phyloP scores from a whole-genome alignment of 2,797 vertebrate genomes.

The Salarias fasciatus region DNA sequence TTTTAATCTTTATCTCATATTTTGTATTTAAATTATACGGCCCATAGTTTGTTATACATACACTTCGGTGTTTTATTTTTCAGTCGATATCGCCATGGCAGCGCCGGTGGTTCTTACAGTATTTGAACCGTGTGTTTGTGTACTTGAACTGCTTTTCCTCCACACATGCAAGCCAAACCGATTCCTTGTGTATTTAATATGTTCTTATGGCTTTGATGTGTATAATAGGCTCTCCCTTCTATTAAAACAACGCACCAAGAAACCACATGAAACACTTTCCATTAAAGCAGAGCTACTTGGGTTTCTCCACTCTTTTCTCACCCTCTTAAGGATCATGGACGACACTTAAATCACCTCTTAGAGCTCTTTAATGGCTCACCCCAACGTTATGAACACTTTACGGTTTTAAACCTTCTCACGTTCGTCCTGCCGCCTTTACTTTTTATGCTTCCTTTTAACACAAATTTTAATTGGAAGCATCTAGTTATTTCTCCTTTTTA shows the following conservation, averaged over 20 bases:
- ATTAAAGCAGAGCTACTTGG: slow-evolving; percentile 45
- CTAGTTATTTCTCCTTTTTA: slow-evolving; percentile 11
- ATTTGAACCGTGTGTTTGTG: background rate
- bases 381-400: slow-evolving; percentile 27
- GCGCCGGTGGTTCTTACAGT: background rate
- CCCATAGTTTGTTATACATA: slow-evolving; percentile 7
- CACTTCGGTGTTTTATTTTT: background rate
- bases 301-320: slow-evolving; percentile 35
- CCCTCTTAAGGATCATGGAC: slow-evolving; percentile 45
- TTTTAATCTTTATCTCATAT: background rate
- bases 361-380: slow-evolving; percentile 45
- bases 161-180: slow-evolving; percentile 10
- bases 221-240: slow-evolving; percentile 11
- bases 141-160: background rate
- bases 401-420: slow-evolving; percentile 13
- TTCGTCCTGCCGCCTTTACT: slow-evolving; percentile 4
- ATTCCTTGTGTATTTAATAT: slow-evolving; percentile 7
- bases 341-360: slow-evolving; percentile 46
- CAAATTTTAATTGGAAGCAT: slow-evolving; percentile 16
- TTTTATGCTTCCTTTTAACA: slow-evolving; percentile 16
- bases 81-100: slow-evolving; percentile 19
- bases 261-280: slow-evolving; percentile 47
- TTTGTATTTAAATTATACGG: background rate
- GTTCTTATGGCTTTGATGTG: slow-evolving; percentile 16
- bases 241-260: slow-evolving; percentile 34